Conservation (phyloP, 2,113 vertebrate species). For the Albula goreensis region DNA sequence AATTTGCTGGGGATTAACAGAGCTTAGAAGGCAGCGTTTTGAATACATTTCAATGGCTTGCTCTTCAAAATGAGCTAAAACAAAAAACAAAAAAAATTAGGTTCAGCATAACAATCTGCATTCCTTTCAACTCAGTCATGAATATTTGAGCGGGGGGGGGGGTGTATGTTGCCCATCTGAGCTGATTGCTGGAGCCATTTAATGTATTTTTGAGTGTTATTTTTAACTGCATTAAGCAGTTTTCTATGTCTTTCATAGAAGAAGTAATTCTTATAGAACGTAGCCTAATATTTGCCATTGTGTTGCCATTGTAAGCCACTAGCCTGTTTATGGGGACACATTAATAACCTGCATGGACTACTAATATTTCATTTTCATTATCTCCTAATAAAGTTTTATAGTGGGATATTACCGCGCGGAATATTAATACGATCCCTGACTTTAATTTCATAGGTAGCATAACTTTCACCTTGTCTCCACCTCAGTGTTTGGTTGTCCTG, state of each 20-base stretch:
- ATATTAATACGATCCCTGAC: neutral
- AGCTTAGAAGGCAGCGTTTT: conserved; percentile 16
- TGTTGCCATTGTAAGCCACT: neutral
- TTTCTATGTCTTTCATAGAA: neutral
- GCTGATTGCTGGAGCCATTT: neutral
- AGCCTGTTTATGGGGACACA: neutral
- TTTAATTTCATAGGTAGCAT: neutral
- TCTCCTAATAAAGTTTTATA: neutral
- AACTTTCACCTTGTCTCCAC: no score
- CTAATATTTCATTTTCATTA: neutral
- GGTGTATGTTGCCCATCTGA: neutral
- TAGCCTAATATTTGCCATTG: neutral
- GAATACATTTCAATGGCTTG: conserved; percentile 21
- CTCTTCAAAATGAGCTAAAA: neutral
- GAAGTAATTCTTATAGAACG: neutral
- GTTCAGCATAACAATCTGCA: neutral
- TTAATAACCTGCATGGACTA: neutral
- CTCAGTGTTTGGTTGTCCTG: neutral
- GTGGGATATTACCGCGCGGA: neutral
- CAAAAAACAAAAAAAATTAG: neutral
- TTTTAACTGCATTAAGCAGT: neutral
- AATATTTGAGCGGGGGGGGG: neutral
- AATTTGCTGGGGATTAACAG: conserved; percentile 32
- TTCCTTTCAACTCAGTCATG: neutral
- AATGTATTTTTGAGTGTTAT: neutral